These are phyloP conservation scores for Charanyca ferruginea DNA, from an alignment of 2,888 invertebrate genomes.

Conservation along the genomic window DNA sequence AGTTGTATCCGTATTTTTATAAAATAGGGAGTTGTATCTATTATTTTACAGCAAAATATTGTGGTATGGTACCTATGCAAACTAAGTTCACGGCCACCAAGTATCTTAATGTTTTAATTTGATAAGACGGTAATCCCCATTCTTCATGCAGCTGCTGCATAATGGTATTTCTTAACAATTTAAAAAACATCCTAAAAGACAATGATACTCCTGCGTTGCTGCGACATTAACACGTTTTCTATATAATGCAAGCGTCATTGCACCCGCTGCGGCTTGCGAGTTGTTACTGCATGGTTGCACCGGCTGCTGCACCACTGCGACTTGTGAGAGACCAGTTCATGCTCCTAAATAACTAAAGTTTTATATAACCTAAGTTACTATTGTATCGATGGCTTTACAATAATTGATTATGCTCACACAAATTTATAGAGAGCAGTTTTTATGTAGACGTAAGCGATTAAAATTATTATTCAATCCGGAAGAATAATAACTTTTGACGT, in stretches of 20 bases:
- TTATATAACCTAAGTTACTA: not conserved
- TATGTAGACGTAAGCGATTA: not conserved
- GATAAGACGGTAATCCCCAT: no score
- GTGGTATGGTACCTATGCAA: no score
- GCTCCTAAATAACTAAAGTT: conserved; percentile 5
- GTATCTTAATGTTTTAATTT: no score
- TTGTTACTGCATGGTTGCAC: conserved; percentile 37
- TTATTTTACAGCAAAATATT: no score
- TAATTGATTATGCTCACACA: not conserved
- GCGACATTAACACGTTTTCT: conserved; percentile 12
- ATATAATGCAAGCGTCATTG: conserved; percentile 22
- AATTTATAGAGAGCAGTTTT: not conserved
- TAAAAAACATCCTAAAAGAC: no score
- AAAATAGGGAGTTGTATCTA: no score
- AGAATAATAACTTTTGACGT: conserved; percentile 37
- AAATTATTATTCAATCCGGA: conserved; percentile 24
- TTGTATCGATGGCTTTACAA: not conserved
- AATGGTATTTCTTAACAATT: no score
- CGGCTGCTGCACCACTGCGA: not conserved
- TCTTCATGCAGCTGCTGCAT: no score
- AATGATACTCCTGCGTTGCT: not conserved
- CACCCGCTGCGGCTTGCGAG: not conserved
- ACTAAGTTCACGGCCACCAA: no score
- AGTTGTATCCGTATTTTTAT: no score
- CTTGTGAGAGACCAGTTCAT: not conserved